These are phyloP conservation scores for Reinhardtius hippoglossoides DNA, from an alignment of 2,113 vertebrate genomes.

Conservation along the genomic window DNA sequence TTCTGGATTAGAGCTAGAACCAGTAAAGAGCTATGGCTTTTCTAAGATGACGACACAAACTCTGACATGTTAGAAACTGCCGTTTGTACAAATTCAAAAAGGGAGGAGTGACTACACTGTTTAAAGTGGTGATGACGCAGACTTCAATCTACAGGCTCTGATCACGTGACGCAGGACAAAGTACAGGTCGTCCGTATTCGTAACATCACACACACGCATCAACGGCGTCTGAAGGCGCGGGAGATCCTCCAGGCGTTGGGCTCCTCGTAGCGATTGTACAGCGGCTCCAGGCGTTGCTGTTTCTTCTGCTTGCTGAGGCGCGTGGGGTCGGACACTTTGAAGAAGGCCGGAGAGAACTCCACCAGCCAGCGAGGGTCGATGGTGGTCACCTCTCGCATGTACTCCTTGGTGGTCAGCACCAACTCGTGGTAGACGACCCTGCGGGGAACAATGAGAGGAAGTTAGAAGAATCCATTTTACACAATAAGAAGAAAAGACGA, in stretches of 20 bases:
- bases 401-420: slow-evolving; percentile 98
- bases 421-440: slow-evolving; percentile 99
- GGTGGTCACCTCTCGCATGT: slow-evolving; percentile 98
- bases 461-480: background rate
- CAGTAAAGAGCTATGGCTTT: background rate
- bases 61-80: background rate
- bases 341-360: slow-evolving; percentile 96
- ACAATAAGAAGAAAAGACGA: background rate
- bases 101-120: background rate
- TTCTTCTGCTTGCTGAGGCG: slow-evolving; percentile 99
- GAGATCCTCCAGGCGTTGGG: slow-evolving; percentile 99
- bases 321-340: slow-evolving; percentile 97
- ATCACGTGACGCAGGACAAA: background rate
- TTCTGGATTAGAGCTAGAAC: slow-evolving; percentile 5
- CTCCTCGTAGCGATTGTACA: slow-evolving; percentile 98
- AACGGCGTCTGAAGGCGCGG: slow-evolving; percentile 92
- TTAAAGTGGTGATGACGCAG: background rate
- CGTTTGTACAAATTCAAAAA: background rate
- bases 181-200: background rate
- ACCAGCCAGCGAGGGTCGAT: slow-evolving; percentile 98
- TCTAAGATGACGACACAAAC: slow-evolving; percentile 10
- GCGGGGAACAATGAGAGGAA: background rate
- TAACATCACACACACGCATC: background rate
- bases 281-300: slow-evolving; percentile 93
- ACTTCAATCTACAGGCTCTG: background rate